These are phyloP conservation scores for Caenorhabditis tropicalis DNA, from an alignment of 1,140 invertebrate species.

Conservation along the genomic window DNA sequence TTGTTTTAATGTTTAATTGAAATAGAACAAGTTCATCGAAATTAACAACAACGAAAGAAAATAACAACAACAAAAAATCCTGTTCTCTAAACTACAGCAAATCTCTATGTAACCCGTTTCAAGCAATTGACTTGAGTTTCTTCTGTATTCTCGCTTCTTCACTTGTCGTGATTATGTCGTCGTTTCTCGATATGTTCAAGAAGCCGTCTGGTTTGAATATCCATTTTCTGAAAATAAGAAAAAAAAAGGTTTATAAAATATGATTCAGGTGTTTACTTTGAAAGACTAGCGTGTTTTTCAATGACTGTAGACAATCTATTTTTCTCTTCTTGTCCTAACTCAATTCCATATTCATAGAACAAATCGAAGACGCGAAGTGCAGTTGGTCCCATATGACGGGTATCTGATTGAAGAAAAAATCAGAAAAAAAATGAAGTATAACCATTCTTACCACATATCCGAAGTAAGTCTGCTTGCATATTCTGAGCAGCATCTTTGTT, in stretches of 20 bases:
- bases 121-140: not conserved
- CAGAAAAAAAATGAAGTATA: not conserved
- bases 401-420: not conserved
- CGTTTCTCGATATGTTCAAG: not conserved
- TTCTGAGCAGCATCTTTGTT: constrained; percentile 16
- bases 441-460: not conserved
- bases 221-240: constrained; percentile 33
- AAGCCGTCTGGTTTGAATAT: constrained; percentile 30
- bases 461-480: constrained; percentile 12
- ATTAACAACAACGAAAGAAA: not conserved
- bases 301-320: not conserved
- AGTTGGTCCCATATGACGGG: constrained; percentile 19
- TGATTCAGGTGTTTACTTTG: not conserved
- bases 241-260: not conserved
- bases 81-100: not conserved
- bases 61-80: not conserved
- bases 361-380: constrained; percentile 10
- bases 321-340: not conserved
- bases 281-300: constrained; percentile 3
- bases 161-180: constrained; percentile 9
- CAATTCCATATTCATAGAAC: constrained; percentile 8
- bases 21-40: too few relatives aligned
- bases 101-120: not conserved
- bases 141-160: constrained; percentile 7
- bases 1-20: not conserved